These are phyloP conservation scores for Edolisoma coerulescens DNA, from an alignment of 2,113 vertebrate genomes.

Conservation along the genomic window DNA sequence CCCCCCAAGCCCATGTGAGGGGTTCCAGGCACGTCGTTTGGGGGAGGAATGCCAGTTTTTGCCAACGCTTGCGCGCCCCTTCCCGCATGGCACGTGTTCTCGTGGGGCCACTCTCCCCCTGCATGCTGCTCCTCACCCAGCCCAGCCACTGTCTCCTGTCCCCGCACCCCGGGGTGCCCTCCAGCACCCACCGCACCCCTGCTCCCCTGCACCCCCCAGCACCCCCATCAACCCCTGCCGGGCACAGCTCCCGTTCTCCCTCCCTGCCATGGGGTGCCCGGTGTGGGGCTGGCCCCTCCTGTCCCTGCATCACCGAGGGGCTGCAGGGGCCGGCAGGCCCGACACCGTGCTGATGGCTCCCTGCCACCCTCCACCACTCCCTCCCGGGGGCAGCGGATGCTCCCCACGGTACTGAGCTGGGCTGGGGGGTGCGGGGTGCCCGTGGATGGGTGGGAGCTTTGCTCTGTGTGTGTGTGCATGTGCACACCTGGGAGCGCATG, in stretches of 20 bases:
- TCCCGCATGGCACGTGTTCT: slow-evolving; percentile 40
- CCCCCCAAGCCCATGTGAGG: not conserved
- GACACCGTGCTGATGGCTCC: not conserved
- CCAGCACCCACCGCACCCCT: not conserved
- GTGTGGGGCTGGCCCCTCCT: not conserved
- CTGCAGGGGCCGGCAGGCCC: not conserved
- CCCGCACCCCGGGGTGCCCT: not conserved
- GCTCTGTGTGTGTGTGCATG: not conserved
- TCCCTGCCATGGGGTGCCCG: not conserved
- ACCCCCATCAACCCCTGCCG: not conserved
- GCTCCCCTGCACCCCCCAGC: not conserved
- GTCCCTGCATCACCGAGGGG: not conserved
- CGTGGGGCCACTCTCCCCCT: not conserved
- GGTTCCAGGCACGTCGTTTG: not conserved
- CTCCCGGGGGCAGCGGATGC: not conserved
- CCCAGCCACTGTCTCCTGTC: not conserved
- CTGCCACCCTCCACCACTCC: not conserved
- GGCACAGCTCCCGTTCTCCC: not conserved
- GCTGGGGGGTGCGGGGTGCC: not conserved
- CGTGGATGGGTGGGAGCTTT: not conserved
- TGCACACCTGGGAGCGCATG: not conserved
- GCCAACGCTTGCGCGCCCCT: not conserved
- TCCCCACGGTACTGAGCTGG: rapidly evolving
- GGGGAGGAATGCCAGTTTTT: slow-evolving; percentile 18
- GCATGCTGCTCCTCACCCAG: slow-evolving; percentile 11